Conservation (phyloP, 2,113 vertebrate species). For the Leptobrachium leishanense region DNA sequence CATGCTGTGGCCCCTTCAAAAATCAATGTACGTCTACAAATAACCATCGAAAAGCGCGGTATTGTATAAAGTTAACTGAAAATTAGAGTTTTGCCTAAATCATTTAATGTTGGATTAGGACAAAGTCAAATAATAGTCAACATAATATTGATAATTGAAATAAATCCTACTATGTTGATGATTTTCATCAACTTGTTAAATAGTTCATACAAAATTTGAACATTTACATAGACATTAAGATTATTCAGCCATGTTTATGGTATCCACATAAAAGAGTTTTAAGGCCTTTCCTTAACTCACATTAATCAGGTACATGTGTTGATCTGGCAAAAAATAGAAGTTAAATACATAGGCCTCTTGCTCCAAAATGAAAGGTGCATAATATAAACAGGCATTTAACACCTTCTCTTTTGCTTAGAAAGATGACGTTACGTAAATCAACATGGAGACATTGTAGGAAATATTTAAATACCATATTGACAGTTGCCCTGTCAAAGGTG, state of each 20-base stretch:
- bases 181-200: too few relatives aligned
- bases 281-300: too few relatives aligned
- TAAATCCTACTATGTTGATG: too few relatives aligned
- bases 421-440: background rate
- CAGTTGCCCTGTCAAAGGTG: background rate
- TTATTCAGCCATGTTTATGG: too few relatives aligned
- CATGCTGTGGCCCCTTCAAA: conserved; percentile 29
- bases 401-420: background rate
- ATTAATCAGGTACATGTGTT: background rate
- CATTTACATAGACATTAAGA: too few relatives aligned
- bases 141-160: too few relatives aligned
- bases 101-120: background rate
- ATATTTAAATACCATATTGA: background rate
- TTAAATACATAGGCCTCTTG: background rate
- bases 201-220: too few relatives aligned
- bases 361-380: background rate
- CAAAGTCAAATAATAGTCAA: too few relatives aligned
- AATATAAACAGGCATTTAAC: background rate
- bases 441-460: background rate
- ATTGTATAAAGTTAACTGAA: background rate
- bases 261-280: too few relatives aligned
- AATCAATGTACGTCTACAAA: background rate
- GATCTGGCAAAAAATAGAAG: background rate
- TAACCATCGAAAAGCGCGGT: background rate
- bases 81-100: background rate